phyloP scores from a whole-genome alignment of 2,888 invertebrate species.

The Dione juno region DNA sequence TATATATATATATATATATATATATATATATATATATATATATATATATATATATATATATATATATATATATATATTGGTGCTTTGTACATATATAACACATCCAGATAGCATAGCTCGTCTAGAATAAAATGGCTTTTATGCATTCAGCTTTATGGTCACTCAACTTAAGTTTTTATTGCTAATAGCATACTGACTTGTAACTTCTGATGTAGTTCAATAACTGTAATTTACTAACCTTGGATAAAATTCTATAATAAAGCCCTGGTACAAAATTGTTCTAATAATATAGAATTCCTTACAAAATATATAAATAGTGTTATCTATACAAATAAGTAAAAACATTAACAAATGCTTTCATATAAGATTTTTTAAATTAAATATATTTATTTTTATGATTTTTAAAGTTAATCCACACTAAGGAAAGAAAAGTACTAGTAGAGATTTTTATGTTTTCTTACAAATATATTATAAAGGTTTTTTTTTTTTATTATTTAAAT shows the following conservation, averaged over 20 bases:
- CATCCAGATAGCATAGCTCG: background rate
- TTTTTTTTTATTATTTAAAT: too few species aligned
- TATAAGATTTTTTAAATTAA: too few species aligned
- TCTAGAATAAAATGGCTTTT: background rate
- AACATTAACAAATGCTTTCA: too few species aligned
- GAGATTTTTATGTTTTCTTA: too few species aligned
- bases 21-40: too few species aligned
- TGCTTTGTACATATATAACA: background rate
- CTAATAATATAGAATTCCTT: background rate
- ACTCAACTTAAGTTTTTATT: slow-evolving; percentile 24
- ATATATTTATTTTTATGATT: too few species aligned
- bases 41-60: too few species aligned
- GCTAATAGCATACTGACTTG: slow-evolving; percentile 27
- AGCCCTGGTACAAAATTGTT: background rate
- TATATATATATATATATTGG: too few species aligned
- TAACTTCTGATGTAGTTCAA: slow-evolving; percentile 27
- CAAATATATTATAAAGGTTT: too few species aligned
- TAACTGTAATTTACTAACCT: slow-evolving; percentile 12
- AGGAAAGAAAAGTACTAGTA: too few species aligned
- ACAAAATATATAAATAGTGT: background rate
- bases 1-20: too few species aligned
- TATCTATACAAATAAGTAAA: background rate
- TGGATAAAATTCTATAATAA: background rate
- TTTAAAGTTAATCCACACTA: too few species aligned
- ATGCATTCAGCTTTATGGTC: slow-evolving; percentile 5